Conservation (phyloP, 37 sponge, comb jelly and placozoan species). For the Haliclona indistincta region DNA sequence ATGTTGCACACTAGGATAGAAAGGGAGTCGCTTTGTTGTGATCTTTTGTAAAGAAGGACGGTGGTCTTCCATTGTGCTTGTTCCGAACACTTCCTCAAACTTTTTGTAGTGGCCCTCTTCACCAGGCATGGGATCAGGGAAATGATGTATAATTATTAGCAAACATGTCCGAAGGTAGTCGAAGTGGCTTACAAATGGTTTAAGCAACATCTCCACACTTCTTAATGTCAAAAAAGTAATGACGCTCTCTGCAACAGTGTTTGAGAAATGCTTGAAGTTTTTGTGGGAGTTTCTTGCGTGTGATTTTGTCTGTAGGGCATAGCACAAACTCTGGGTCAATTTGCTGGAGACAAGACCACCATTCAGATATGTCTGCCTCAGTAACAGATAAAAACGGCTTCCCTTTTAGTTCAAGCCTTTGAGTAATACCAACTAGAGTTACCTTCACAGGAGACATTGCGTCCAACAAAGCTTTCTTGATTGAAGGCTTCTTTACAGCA, state of each 20-base stretch:
- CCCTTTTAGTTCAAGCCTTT: neutral
- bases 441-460: conserved; percentile 2
- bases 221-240: conserved; percentile 19
- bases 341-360: neutral
- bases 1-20: conserved; percentile 31
- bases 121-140: conserved; percentile 29
- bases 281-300: neutral
- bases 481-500: conserved; percentile 29
- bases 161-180: conserved; percentile 19
- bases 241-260: conserved; percentile 20
- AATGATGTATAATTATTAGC: neutral
- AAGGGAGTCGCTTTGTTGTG: conserved; percentile 4
- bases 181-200: conserved; percentile 16
- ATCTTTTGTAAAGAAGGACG: conserved; percentile 10
- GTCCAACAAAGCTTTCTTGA: conserved; percentile 19
- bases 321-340: neutral
- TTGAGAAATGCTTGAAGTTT: conserved; percentile 3
- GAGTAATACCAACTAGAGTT: neutral
- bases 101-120: conserved; percentile 9
- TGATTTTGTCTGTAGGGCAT: neutral
- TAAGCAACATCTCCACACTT: conserved; percentile 20
- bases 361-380: neutral
- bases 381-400: conserved; percentile 1
- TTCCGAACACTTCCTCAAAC: conserved; percentile 16
- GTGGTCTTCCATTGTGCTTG: conserved; percentile 17